phyloP scores from a whole-genome alignment of 2,888 invertebrate genomes.

The Andrena fulva region DNA sequence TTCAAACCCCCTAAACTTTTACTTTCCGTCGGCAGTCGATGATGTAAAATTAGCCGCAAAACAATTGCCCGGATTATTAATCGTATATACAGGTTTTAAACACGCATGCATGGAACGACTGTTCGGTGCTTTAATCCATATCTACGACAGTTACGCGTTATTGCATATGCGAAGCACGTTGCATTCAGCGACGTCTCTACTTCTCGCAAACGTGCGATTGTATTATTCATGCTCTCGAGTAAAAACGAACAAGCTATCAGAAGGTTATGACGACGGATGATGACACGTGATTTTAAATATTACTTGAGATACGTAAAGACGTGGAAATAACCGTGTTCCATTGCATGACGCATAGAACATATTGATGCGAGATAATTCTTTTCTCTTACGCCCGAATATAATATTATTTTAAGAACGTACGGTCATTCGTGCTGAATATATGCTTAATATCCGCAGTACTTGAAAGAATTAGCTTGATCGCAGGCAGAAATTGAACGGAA shows the following conservation, averaged over 20 bases:
- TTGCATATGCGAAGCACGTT: background rate
- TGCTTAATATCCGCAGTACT: background rate
- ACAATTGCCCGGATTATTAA: conserved; percentile 30
- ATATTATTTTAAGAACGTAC: background rate
- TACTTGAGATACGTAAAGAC: background rate
- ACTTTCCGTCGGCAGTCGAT: conserved; percentile 30
- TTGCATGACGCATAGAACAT: background rate
- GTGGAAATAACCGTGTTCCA: background rate
- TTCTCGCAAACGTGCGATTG: background rate
- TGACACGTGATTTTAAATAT: background rate
- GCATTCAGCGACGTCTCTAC: background rate
- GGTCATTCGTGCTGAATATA: too few species aligned
- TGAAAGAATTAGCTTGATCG: background rate
- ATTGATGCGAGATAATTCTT: background rate
- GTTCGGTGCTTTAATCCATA: background rate
- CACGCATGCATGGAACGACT: background rate
- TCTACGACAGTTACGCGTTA: background rate
- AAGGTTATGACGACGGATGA: background rate
- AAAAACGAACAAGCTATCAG: background rate
- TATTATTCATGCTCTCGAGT: background rate
- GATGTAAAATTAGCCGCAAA: conserved; percentile 39
- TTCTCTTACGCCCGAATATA: background rate
- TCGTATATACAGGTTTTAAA: background rate
- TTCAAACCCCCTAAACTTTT: conserved; percentile 58
- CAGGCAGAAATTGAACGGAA: background rate